Base-by-base conservation (phyloP, 2,888 invertebrate species). In the Gymnoscelis rufifasciata region DNA sequence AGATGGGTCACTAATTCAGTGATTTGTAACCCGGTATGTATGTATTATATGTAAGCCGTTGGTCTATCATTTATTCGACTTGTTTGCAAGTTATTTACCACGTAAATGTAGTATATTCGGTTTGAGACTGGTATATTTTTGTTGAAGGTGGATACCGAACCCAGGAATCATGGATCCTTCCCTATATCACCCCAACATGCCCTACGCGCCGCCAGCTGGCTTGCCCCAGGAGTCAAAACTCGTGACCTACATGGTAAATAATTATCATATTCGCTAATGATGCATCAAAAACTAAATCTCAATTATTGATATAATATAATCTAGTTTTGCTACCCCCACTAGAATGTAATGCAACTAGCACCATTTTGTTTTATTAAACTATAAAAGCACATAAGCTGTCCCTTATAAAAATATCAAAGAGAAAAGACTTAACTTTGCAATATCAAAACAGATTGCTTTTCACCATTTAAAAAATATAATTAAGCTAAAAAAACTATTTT, bases 211-310 rank as follows among this genome's bases (percentile, higher is more conserved):
- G 53, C 89, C 93, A 47, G 91, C 91, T 86, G 94, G 93, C 68
- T 90, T 95, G 66, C 95, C 95, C 37, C 92, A 94, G 78, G 95
- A 95, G 83, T 95, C 95, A 51, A 95, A 95, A 83, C 88, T 95
- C 74, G 94, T 93, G 50, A 94, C 94, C 52, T 95, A 95, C 74
- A 94, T 95, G 94, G 95, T 95, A 61, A 60, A 23, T 35, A n/a
- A 12, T 13, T 5, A 1, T 33, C 2, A 14, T n/a, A n/a, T n/a
- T 33, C n/a, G 12, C 12, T 30, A 8, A n/a, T 14, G 14, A n/a
- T 31, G 4, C 4, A 14, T 31, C 31, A 4, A 5, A 13, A 14
- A 31, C 29, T 3, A 12, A 31, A n/a, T n/a, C 31, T 31, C 13
- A 12, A 31, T 8, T 12, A 13, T 4, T 14, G 3, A 1, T 31